Evolutionary conservation across 2,113 vertebrate genomes (phyloP).

Genomic region (Aegotheles bennettii): DNA sequence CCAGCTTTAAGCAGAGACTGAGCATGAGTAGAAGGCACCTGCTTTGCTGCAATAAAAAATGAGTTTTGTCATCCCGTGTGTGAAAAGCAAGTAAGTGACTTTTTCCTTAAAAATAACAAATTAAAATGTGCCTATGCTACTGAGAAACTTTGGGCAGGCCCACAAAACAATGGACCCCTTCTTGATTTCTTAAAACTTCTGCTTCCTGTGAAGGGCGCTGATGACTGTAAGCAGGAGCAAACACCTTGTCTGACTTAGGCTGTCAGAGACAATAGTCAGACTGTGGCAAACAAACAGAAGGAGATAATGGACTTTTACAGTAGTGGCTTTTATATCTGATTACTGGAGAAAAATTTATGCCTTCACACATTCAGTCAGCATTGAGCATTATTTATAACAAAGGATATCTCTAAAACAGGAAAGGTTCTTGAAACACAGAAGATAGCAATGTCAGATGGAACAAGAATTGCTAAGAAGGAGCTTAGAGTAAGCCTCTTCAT

Average conservation of each 20-base stretch:
- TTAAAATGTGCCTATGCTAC: background rate
- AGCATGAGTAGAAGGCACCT: background rate
- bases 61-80: background rate
- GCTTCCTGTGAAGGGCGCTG: background rate
- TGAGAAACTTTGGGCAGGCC: background rate
- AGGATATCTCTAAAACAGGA: background rate
- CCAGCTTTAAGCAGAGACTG: background rate
- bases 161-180: background rate
- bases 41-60: background rate
- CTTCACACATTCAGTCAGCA: background rate
- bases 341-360: background rate
- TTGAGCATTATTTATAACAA: background rate
- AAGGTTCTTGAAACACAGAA: background rate
- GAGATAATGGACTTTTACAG: background rate
- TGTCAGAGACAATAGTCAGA: background rate
- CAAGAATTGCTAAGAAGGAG: background rate
- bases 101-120: background rate
- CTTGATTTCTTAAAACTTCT: background rate
- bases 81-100: background rate
- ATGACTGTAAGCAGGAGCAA: background rate
- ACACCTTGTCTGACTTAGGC: background rate
- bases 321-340: background rate
- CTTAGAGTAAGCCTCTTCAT: background rate
- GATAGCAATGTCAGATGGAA: background rate
- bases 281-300: background rate